Conservation (phyloP, 2,797 vertebrate species). For the Delichon dasypus region DNA sequence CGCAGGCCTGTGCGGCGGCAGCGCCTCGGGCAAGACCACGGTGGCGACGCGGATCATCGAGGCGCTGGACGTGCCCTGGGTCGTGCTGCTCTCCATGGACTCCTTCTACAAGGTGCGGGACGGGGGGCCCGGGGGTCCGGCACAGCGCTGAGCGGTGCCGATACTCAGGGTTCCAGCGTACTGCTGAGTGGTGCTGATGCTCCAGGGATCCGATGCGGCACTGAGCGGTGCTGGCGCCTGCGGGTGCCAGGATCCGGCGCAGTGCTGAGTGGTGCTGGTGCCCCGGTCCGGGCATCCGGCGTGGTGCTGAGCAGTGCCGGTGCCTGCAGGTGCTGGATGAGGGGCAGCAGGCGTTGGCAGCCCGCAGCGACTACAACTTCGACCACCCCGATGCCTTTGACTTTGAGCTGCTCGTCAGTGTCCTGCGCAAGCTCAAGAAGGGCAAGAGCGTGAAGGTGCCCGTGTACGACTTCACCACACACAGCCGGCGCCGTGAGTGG, state of each 20-base stretch:
- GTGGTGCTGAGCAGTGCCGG: accelerated
- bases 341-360: slow-evolving; percentile 84
- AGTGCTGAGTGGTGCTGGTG: background rate
- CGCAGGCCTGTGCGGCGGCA: slow-evolving; percentile 88
- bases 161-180: accelerated
- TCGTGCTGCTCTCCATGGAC: slow-evolving; percentile 92
- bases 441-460: slow-evolving; percentile 92
- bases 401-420: slow-evolving; percentile 85
- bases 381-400: slow-evolving; percentile 91
- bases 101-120: slow-evolving; percentile 88
- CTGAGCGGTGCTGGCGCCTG: background rate
- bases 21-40: slow-evolving; percentile 90
- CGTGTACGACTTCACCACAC: slow-evolving; percentile 86
- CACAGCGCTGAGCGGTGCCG: background rate
- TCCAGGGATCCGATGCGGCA: background rate
- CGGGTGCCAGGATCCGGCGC: background rate
- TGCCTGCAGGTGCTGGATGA: slow-evolving; percentile 81
- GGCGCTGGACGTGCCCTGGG: slow-evolving; percentile 91
- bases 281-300: accelerated
- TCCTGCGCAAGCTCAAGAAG: slow-evolving; percentile 88
- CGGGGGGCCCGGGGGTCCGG: too few relatives aligned
- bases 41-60: slow-evolving; percentile 92
- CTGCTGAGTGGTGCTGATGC: background rate
- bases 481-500: slow-evolving; percentile 88
- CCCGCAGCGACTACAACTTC: slow-evolving; percentile 87